Percentiles rank a stretch among this genome's conserved stretches.
Conservation (phyloP, 2,113 vertebrate species). For the Psilopogon haemacephalus region DNA sequence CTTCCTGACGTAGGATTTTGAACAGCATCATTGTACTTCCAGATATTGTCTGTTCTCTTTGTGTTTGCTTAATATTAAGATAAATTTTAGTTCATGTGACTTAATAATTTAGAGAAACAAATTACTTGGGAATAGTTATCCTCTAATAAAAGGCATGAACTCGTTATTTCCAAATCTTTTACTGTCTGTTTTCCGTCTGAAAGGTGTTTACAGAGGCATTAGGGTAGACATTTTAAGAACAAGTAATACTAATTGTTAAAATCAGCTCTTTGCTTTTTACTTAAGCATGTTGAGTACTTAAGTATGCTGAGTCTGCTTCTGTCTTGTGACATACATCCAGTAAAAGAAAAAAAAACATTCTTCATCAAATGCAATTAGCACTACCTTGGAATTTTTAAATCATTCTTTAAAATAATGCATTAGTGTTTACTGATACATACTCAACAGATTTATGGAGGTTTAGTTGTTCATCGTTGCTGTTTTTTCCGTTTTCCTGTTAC, state of each 20-base stretch:
- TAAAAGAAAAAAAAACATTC: background rate
- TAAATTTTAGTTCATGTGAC: rapidly evolving
- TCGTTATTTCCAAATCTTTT: background rate
- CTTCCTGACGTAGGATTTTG: background rate
- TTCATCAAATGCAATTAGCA: background rate
- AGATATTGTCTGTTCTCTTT: background rate
- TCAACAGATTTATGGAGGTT: background rate
- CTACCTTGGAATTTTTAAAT: background rate
- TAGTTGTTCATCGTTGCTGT: background rate
- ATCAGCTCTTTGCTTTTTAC: background rate
- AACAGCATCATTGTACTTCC: background rate
- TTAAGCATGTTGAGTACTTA: background rate
- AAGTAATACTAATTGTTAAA: background rate
- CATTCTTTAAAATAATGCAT: background rate
- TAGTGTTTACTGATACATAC: background rate
- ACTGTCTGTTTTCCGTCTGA: background rate
- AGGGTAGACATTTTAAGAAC: background rate
- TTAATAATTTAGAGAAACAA: background rate
- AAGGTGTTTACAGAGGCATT: background rate
- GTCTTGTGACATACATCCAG: background rate
- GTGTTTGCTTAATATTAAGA: background rate
- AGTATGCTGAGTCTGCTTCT: background rate
- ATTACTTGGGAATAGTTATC: background rate
- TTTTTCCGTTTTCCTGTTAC: background rate
- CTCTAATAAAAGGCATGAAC: background rate